Conservation (phyloP, 2,113 vertebrate genomes). For the Calcarius ornatus region DNA sequence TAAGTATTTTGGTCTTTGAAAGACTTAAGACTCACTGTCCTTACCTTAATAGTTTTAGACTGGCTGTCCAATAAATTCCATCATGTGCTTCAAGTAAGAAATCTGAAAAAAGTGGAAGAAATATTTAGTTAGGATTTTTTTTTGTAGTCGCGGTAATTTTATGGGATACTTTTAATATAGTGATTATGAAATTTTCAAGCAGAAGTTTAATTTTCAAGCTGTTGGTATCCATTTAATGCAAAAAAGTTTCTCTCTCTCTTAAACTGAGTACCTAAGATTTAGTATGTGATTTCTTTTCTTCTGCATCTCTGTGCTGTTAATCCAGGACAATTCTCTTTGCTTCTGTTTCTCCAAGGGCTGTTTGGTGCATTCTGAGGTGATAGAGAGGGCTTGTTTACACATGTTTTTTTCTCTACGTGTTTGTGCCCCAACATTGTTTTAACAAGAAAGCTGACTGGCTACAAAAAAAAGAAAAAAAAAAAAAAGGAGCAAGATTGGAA, state of each 20-base stretch:
- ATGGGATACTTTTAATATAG: not conserved
- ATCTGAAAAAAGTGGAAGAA: slow-evolving; percentile 2
- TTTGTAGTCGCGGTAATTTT: not conserved
- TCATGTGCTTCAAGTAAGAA: not conserved
- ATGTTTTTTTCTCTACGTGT: not conserved
- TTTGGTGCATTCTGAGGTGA: not conserved
- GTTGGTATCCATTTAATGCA: not conserved
- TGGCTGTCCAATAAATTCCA: not conserved
- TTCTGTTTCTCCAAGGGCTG: not conserved
- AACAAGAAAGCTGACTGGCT: not conserved
- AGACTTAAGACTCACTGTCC: not conserved
- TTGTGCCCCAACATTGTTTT: not conserved
- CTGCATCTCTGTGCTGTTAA: not conserved
- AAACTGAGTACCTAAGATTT: not conserved
- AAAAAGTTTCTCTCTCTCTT: not conserved
- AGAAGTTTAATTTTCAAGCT: slow-evolving; percentile 11
- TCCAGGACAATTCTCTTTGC: not conserved
- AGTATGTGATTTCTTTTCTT: not conserved
- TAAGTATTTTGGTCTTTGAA: not conserved
- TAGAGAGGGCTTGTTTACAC: not conserved
- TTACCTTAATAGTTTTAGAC: not conserved
- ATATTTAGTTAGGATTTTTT: not conserved
- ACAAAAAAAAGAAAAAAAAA: not conserved
- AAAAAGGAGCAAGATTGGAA: not conserved
- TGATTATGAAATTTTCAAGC: not conserved